Evolutionary conservation across 2,888 invertebrate species (phyloP).

Genomic region (Aelia acuminata): DNA sequence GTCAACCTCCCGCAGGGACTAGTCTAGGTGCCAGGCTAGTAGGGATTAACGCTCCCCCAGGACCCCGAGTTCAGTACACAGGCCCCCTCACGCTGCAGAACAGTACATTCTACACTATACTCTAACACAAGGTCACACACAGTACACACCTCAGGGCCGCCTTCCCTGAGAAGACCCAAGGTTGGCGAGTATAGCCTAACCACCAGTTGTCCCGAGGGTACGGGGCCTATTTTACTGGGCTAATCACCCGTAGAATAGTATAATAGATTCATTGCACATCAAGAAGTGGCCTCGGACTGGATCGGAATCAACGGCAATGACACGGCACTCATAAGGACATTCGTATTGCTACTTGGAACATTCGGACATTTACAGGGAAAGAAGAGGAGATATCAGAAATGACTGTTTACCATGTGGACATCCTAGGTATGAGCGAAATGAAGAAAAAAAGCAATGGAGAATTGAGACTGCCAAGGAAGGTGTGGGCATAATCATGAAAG

Average conservation of each 20-base stretch:
- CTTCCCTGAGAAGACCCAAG: too few relatives aligned
- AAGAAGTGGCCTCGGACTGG: not conserved
- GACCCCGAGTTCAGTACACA: too few relatives aligned
- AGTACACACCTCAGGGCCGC: too few relatives aligned
- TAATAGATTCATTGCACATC: not conserved
- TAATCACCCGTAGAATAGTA: not conserved
- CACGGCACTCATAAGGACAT: not conserved
- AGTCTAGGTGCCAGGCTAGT: too few relatives aligned
- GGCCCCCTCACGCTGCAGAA: too few relatives aligned
- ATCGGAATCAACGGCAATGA: not conserved
- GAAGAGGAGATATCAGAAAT: not conserved
- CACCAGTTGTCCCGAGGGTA: not conserved
- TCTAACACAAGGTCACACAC: too few relatives aligned
- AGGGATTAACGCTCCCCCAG: too few relatives aligned
- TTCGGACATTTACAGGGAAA: not conserved
- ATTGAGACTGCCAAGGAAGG: not conserved
- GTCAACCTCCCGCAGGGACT: too few relatives aligned
- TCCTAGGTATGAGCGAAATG: not conserved
- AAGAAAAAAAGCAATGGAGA: not conserved
- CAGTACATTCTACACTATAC: too few relatives aligned
- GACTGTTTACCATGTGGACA: not conserved
- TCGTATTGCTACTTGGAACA: not conserved
- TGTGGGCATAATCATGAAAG: not conserved
- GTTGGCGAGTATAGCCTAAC: too few relatives aligned
- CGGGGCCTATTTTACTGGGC: not conserved